Conservation (phyloP, 2,888 invertebrate species). For the Cepaea hortensis region DNA sequence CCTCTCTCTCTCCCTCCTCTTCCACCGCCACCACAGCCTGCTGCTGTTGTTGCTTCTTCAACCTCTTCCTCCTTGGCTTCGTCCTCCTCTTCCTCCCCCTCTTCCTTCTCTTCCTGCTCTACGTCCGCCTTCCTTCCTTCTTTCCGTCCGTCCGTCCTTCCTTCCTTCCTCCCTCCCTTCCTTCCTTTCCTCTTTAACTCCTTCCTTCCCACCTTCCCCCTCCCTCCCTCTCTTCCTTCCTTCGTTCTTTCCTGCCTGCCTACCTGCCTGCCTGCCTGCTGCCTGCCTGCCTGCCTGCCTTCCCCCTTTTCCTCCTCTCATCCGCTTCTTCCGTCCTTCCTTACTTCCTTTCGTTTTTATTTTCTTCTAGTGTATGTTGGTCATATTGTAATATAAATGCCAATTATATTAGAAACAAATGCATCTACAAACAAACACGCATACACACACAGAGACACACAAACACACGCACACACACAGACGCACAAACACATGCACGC, state of each 20-base stretch:
- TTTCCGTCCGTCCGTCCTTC: not conserved
- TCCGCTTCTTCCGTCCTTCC: not conserved
- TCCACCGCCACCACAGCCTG: no score
- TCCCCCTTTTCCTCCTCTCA: not conserved
- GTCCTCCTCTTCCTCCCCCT: not conserved
- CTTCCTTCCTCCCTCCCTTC: not conserved
- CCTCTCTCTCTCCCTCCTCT: not conserved
- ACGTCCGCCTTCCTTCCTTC: not conserved
- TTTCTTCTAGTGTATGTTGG: no score
- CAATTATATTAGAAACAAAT: no score
- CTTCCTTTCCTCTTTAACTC: not conserved
- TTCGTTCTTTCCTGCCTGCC: constrained; percentile 11
- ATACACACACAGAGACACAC: no score
- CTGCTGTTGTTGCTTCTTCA: no score
- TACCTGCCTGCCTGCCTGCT: not conserved
- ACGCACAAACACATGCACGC: no score
- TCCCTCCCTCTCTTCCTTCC: not conserved
- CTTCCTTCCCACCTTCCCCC: not conserved
- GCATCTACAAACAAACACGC: no score
- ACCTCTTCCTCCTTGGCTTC: not conserved
- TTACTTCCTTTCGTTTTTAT: not conserved
- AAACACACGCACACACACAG: no score
- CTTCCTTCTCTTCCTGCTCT: not conserved
- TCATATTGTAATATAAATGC: no score
- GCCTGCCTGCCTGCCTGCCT: not conserved